phyloP scores from a whole-genome alignment of 23 tunicate species.

The Ciona savignyi region DNA sequence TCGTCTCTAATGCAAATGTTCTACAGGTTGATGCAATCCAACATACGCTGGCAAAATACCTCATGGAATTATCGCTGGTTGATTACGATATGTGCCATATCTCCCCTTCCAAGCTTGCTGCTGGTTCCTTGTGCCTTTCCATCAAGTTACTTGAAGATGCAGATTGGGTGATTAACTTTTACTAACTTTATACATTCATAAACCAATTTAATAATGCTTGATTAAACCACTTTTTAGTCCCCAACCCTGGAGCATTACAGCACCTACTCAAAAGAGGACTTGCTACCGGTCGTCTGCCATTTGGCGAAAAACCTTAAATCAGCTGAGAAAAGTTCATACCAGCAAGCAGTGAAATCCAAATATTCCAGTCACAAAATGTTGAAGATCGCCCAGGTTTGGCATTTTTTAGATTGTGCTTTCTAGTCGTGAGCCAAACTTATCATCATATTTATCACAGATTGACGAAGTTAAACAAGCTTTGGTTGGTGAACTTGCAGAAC shows the following conservation, averaged over 20 bases:
- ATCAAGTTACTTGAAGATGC: conserved; percentile 55
- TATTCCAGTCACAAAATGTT: conserved; percentile 48
- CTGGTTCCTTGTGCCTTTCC: conserved; percentile 87
- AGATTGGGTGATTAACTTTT: conserved; percentile 48
- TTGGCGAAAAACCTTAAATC: conserved; percentile 60
- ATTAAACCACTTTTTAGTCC: conserved; percentile 17
- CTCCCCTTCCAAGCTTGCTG: conserved; percentile 86
- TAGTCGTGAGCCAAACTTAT: background rate
- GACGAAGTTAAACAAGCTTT: conserved; percentile 1
- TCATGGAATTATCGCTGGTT: conserved; percentile 82
- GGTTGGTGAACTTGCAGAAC: conserved; percentile 10
- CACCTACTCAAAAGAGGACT: conserved; percentile 44
- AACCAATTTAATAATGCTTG: background rate
- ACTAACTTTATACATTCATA: no score
- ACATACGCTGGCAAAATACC: conserved; percentile 85
- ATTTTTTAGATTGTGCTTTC: background rate
- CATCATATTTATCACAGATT: background rate
- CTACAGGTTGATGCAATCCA: conserved; percentile 81
- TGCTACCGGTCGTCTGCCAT: conserved; percentile 54
- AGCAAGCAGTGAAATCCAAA: conserved; percentile 51
- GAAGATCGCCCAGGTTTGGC: conserved; percentile 58
- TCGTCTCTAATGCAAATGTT: background rate
- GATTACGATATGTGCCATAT: conserved; percentile 92
- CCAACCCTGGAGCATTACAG: conserved; percentile 89
- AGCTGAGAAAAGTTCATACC: conserved; percentile 47